Evolutionary conservation across 1,140 invertebrate species (phyloP), one percentile per base, ranked within the genome.

Genomic region (Tetraneura akinire): DNA sequence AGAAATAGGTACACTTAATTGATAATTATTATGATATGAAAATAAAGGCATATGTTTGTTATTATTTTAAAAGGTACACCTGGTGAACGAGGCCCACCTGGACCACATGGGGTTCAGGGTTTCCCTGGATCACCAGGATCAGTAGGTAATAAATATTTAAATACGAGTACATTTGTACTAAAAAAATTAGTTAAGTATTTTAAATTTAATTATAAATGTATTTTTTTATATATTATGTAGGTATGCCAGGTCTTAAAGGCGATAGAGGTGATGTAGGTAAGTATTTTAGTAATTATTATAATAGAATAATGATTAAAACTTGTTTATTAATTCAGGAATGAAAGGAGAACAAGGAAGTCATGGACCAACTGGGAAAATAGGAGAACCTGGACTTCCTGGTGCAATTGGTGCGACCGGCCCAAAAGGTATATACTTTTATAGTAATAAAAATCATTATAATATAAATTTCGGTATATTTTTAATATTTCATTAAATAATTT

Each of bases 341-440:
- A 93, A 92, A 85, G 92, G 92, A 81, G 88, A 90, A 82, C 91
- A 93, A 87, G 94, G 93, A 83, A 89, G 88, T 82, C 83, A 89
- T 45, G 92, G 92, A 66, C 85, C 84, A 82, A 82, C 87, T 84
- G 90, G 91, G 88, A 85, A 83, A 82, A 85, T 87, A 29, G 90
- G 91, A 51, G 85, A 87, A 81, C 84, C 87, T 82, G 93, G 93
- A 53, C 84, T 89, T 16, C 88, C 88, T 45, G 93, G 93, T 21
- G 84, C 89, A 55, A 86, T 86, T 26, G 91, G 91, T 76, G 82
- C 88, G 42, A 84, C 87, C 21, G 94, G 94, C 68, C 87, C 90
- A 16, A 94, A 94, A 84, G 92, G 92, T 78, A 47, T n/a, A n/a
- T n/a, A n/a, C n/a, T n/a, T n/a, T n/a, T n/a, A n/a, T n/a, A n/a